Percentiles rank a stretch among this genome's conserved stretches.
These are phyloP conservation scores for Planiliza haematocheilus DNA, from an alignment of 2,113 vertebrate species.

Conservation along the genomic window DNA sequence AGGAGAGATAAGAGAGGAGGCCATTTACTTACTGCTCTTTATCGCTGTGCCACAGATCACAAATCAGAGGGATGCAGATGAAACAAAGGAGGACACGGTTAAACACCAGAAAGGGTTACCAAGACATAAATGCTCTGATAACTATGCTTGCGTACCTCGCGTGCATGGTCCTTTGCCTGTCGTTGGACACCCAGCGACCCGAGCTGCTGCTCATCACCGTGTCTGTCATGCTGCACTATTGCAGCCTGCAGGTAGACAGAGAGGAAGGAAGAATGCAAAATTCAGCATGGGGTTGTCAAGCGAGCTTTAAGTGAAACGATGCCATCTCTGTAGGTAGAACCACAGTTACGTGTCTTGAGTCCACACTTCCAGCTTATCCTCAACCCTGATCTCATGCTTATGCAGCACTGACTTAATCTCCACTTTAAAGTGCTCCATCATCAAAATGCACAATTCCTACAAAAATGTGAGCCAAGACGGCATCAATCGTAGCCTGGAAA, in stretches of 20 bases:
- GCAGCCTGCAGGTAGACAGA: slow-evolving; percentile 47
- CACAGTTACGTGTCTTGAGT: not conserved
- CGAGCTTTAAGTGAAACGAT: slow-evolving; percentile 13
- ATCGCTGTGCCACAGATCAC: slow-evolving; percentile 83
- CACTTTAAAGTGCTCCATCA: slow-evolving; percentile 25
- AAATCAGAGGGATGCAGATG: slow-evolving; percentile 30
- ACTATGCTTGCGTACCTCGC: slow-evolving; percentile 84
- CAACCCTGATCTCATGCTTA: slow-evolving; percentile 24
- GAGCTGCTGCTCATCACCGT: slow-evolving; percentile 88
- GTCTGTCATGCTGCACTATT: slow-evolving; percentile 87
- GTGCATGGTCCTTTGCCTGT: slow-evolving; percentile 87
- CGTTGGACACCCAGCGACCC: slow-evolving; percentile 88
- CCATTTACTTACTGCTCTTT: slow-evolving; percentile 92
- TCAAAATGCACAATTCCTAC: slow-evolving; percentile 31
- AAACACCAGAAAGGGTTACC: not conserved
- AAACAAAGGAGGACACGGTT: slow-evolving; percentile 52
- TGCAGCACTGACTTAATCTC: slow-evolving; percentile 36
- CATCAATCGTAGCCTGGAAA: slow-evolving; percentile 40
- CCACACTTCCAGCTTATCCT: slow-evolving; percentile 13
- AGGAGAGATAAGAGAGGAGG: slow-evolving; percentile 17
- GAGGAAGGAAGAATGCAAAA: slow-evolving; percentile 1
- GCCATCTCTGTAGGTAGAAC: not conserved
- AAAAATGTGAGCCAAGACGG: slow-evolving; percentile 20
- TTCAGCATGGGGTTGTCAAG: not conserved
- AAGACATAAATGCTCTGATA: slow-evolving; percentile 1